A percentile compares a stretch with the other conserved stretches of the same genome.
Evolutionary conservation across 1,140 invertebrate species (phyloP).

Genomic region (Cotesia glomerata): DNA sequence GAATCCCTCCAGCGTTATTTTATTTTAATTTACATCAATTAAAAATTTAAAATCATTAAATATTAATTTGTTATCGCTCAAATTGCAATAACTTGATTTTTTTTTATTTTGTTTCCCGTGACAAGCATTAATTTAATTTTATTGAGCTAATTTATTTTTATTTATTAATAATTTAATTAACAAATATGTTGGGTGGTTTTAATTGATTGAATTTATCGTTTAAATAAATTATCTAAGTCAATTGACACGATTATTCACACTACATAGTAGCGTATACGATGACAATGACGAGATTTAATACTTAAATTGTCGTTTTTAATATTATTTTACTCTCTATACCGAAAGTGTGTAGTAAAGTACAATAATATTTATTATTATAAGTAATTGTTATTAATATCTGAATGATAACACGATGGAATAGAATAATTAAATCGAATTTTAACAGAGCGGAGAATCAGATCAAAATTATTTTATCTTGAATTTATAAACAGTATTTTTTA

Average conservation of each 20-base stretch:
- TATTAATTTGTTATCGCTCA: not conserved
- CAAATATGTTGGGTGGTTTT: constrained; percentile 8
- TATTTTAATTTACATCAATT: not conserved
- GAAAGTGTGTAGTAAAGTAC: too few relatives aligned
- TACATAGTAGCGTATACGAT: constrained; percentile 50
- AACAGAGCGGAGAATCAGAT: not conserved
- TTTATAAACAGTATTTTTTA: not conserved
- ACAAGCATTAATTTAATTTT: not conserved
- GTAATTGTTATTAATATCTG: too few relatives aligned
- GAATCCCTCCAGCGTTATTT: not conserved
- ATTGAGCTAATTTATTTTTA: not conserved
- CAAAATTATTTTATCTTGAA: constrained; percentile 17
- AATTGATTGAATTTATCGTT: constrained; percentile 30
- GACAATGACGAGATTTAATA: constrained; percentile 18
- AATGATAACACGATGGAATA: constrained; percentile 21
- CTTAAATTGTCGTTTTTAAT: constrained; percentile 20
- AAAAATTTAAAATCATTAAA: not conserved
- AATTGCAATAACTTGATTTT: not conserved
- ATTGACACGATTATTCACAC: constrained; percentile 39
- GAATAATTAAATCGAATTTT: not conserved
- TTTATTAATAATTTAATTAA: not conserved
- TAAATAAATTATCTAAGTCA: constrained; percentile 61
- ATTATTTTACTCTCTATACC: not conserved
- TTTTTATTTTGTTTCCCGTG: not conserved
- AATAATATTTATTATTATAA: too few relatives aligned